phyloP scores from a whole-genome alignment of 2,888 invertebrate species.

The Ectemnius lituratus region DNA sequence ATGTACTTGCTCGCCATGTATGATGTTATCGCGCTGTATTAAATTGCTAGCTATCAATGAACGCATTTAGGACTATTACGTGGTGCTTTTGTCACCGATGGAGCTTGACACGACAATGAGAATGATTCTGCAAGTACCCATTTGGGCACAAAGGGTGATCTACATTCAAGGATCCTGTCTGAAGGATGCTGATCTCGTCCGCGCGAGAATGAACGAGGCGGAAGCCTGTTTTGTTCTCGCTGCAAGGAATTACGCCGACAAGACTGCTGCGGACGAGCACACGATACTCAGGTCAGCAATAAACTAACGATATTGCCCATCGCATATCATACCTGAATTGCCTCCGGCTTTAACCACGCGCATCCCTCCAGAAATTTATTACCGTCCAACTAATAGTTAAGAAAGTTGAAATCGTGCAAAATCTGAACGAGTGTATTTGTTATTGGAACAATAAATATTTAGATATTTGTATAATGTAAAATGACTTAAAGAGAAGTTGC shows the following conservation, averaged over 20 bases:
- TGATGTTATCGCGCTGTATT: neutral
- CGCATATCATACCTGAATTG: too few species aligned
- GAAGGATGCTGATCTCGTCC: constrained; percentile 95
- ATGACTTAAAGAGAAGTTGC: too few species aligned
- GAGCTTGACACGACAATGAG: constrained; percentile 98
- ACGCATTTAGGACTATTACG: constrained; percentile 89
- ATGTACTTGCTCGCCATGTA: neutral
- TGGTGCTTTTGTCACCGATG: constrained; percentile 97
- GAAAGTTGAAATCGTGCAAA: too few species aligned
- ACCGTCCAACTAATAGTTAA: too few species aligned
- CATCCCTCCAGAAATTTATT: too few species aligned
- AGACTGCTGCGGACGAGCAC: constrained; percentile 94
- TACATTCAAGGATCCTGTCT: constrained; percentile 96
- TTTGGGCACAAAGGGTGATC: constrained; percentile 98
- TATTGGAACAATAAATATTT: too few species aligned
- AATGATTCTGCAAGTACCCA: constrained; percentile 97
- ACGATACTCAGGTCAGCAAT: constrained; percentile 82
- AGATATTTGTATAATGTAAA: too few species aligned
- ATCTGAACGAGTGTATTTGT: too few species aligned
- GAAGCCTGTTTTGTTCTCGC: constrained; percentile 98
- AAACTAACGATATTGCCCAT: neutral
- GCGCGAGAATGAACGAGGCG: constrained; percentile 98
- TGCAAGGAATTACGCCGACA: constrained; percentile 96
- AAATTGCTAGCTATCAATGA: constrained; percentile 1
- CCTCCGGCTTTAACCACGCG: too few species aligned